Base-by-base conservation (phyloP, 2,888 invertebrate species). In the Crossocerus cetratus region DNA sequence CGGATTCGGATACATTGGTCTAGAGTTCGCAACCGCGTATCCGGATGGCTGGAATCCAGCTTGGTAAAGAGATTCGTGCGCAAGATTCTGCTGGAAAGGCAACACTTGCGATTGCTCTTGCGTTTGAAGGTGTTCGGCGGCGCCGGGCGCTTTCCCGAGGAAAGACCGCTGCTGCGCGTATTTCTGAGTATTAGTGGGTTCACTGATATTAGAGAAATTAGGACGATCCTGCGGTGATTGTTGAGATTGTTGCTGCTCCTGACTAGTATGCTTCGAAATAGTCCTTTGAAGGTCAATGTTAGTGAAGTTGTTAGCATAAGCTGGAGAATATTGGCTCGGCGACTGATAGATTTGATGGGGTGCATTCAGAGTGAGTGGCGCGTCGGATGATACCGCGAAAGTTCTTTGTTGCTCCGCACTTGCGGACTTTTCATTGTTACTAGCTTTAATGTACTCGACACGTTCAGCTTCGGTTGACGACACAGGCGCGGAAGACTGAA, bases 1-100 rank as follows among this genome's bases (percentile, higher is more conserved):
- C 14, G 87, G 86, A 65, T 86, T 85, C 21, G 89, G 84, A 66
- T 90, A 90, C 0, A 90, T 86, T 3, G 89, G 86, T 42, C 90
- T 80, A 2, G 89, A 76, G 57, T 87, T 88, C 3, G 89, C 82
- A 85, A 90, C 84, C 2, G 88, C 78, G 65, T 90, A 90, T 0
- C 89, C 83, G 3, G 89, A 83, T 2, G 88, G 83, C 65, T 90
- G 86, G 44, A 90, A 90, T 18, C 89, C 84, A 55, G 84, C 76
- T 42, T 88, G 87, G 64, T 90, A 90, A 4, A 90, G 84, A 14
- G 86, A 82, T 61, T 89, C 89, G 63, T 89, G 89, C 0, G 84
- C 77, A 42, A 89, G 58, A 58, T 88, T 89, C 59, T 88, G 89
- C 54, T 88, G 89, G 71, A 88, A 89, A 58, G 80, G 82, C 64